Evolutionary conservation across 2,888 invertebrate species (phyloP), one percentile per base, ranked within the genome.

Genomic region (Nysson spinosus): DNA sequence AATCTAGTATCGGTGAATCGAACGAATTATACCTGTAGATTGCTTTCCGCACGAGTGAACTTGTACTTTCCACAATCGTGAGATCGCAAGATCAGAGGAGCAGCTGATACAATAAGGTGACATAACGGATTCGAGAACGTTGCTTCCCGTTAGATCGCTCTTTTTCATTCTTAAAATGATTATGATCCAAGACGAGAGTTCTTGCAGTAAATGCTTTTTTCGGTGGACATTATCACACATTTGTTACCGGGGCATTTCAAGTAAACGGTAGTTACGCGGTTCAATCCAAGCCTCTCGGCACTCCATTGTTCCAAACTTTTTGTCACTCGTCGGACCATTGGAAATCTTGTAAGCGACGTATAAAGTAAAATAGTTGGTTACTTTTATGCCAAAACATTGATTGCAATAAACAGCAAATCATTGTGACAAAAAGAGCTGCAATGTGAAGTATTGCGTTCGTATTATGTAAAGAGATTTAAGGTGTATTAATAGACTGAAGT

Each of bases 31-130:
- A 46, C 44, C 54, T 34, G 43, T 55, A 35, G 7, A 52, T 34
- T 55, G 34, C 58, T 58, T 60, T 56, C 42, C 64, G 65, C 62
- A 61, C 55, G 51, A 71, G 39, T 42, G 69, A 64, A 61, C 63
- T 62, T 46, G 44, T 68, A 55, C 66, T 75, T 77, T 75, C 69
- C 55, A 73, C 52, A 44, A 50, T 61, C 43, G 35, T 14, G 9
- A 28, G 7, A 50, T 24, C 11, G 40, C 47, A 46, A 58, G 49
- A 43, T 34, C 20, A 9, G 32, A 42, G 30, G 42, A 73, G 35
- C 49, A 22, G 40, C 26, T 37, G 46, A 30, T 42, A 40, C 61
- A 49, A 57, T 43, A 55, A 39, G n/a, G 30, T 74, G 67, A 62
- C 63, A 61, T 67, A 67, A 63, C 60, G 44, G 9, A 16, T 16